Base-by-base conservation (phyloP, 1,140 invertebrate species). In the Euglossa dilemma region DNA sequence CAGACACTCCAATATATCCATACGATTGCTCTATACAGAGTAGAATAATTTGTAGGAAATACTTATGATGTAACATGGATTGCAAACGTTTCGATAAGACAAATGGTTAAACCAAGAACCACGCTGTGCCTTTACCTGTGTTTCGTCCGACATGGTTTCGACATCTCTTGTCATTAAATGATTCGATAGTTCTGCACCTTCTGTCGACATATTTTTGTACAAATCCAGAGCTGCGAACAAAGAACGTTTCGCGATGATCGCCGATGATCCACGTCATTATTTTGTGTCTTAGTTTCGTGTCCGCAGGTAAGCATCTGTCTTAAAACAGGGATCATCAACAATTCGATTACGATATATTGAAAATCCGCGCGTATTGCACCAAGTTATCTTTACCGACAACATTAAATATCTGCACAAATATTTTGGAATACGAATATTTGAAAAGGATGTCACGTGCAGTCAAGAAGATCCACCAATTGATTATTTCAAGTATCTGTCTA, bases 1-100 rank as follows among this genome's bases (percentile, higher is more conserved):
- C 7, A 93, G 74, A 80, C 89, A 92, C 59, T 90, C 92, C 72
- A 93, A 82, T 69, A 92, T 90, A 76, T 93, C 88, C 18, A 83
- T 69, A 9, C 91, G 77, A 87, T 80, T 89, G 59, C 83, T 85
- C 92, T 93, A 47, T 64, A n/a, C n/a, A 86, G 71, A 71, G 50
- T 36, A 57, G 66, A 50, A 23, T 23, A 11, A 77, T 23, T 45
- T 18, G 71, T 28, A 77, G 61, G 43, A 36, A 1, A 28, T 47
- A 59, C 4, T 47, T 43, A 1, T 25, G 56, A 77, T 47, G 16
- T 45, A 45, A 71, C 12, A 8, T 43, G 12, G 9, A 64, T 54
- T 20, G 18, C 28, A 8, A 36, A 5, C 9, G 11, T 66, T 25
- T 78, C 23, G n/a, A 54, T 57, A 18, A 9, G 28, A 71, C 0